These are phyloP conservation scores for Sycophila texana DNA, from an alignment of 2,888 invertebrate genomes.

Conservation along the genomic window DNA sequence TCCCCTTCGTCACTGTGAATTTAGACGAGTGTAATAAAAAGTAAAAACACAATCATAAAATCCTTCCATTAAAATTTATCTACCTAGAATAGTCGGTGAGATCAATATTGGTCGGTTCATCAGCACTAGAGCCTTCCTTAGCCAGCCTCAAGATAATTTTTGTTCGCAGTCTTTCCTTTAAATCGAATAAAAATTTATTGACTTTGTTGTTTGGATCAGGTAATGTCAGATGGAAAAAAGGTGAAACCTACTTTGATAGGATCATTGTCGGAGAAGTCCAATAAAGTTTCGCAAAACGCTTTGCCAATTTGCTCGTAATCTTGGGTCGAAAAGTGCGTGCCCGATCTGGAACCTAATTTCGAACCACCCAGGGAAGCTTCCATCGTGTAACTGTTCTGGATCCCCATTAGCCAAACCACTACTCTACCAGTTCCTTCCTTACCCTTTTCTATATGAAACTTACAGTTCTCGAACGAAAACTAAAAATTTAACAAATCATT, in stretches of 20 bases:
- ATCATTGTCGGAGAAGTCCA: conserved; percentile 93
- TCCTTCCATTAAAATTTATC: background rate
- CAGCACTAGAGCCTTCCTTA: conserved; percentile 91
- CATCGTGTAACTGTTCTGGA: conserved; percentile 95
- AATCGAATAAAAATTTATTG: conserved; percentile 11
- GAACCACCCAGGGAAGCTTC: conserved; percentile 97
- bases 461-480: conserved; percentile 96
- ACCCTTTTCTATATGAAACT: conserved; percentile 93
- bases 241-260: conserved; percentile 82
- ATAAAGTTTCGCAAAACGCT: conserved; percentile 93
- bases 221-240: background rate
- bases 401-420: conserved; percentile 96
- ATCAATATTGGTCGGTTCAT: conserved; percentile 90
- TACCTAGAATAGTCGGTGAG: conserved; percentile 93
- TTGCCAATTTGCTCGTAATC: conserved; percentile 90
- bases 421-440: conserved; percentile 97
- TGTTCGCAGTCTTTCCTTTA: conserved; percentile 84
- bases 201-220: background rate
- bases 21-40: background rate
- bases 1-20: conserved; percentile 85
- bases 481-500: conserved; percentile 57
- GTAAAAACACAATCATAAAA: background rate
- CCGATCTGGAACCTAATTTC: conserved; percentile 86
- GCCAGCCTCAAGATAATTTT: conserved; percentile 88
- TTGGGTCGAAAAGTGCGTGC: conserved; percentile 88